Evolutionary conservation across 2,797 vertebrate species (phyloP).

Genomic region (Macropus fuliginosus): DNA sequence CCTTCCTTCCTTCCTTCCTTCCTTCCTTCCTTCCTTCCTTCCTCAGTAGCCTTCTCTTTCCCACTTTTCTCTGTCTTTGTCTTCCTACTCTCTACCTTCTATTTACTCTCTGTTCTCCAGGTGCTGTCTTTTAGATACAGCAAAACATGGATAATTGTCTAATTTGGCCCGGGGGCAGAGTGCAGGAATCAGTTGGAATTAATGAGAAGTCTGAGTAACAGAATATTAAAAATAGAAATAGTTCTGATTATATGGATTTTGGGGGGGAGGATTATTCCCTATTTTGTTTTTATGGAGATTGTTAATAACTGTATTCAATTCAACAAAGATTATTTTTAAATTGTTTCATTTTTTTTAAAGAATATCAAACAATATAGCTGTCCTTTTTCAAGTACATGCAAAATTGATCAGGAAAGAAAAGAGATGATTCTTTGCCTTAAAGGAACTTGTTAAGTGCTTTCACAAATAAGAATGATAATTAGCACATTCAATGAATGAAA

Average conservation of each 20-base stretch:
- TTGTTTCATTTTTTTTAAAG: background rate
- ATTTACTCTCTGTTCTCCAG: background rate
- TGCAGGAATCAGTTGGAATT: background rate
- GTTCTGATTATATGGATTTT: background rate
- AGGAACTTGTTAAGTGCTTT: background rate
- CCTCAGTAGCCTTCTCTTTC: background rate
- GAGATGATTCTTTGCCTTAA: background rate
- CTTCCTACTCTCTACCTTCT: background rate
- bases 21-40: too few relatives aligned
- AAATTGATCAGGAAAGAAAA: background rate
- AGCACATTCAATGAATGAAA: background rate
- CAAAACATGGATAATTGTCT: background rate
- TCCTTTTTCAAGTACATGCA: background rate
- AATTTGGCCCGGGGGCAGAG: background rate
- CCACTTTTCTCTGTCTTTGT: conserved; percentile 1
- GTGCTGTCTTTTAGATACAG: background rate
- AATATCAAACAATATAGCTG: background rate
- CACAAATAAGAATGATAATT: conserved; percentile 2
- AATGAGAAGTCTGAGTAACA: conserved; percentile 3
- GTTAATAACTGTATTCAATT: background rate
- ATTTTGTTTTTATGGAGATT: background rate
- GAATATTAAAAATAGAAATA: background rate
- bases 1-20: too few relatives aligned
- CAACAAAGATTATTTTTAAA: background rate
- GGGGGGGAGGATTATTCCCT: background rate